Percentiles rank a stretch among this genome's conserved stretches.
Conservation (phyloP, 1,140 invertebrate species). For the Bursaphelenchus mucronatus region DNA sequence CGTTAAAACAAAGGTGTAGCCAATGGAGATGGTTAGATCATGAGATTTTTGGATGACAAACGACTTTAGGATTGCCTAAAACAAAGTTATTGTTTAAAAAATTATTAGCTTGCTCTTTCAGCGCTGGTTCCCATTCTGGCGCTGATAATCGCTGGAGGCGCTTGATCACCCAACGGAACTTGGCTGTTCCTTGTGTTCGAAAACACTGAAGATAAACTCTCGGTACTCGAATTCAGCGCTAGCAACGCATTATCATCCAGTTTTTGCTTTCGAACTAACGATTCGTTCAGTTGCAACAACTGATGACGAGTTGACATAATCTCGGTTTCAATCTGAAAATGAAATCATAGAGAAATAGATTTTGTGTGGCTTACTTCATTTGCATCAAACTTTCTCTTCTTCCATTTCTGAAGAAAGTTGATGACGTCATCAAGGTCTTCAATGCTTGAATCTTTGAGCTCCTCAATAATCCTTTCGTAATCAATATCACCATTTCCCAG, state of each 20-base stretch:
- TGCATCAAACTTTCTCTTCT: conserved; percentile 20
- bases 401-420: conserved; percentile 26
- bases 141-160: background rate
- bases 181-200: conserved; percentile 30
- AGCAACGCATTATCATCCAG: conserved; percentile 23
- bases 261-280: conserved; percentile 36
- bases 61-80: conserved; percentile 33
- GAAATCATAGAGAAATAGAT: background rate
- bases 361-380: conserved; percentile 22
- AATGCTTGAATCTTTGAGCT: conserved; percentile 20
- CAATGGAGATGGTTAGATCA: conserved; percentile 34
- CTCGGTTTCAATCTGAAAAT: conserved; percentile 28
- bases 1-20: conserved; percentile 38
- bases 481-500: conserved; percentile 8
- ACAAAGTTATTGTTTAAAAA: conserved; percentile 1
- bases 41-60: conserved; percentile 32
- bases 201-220: conserved; percentile 43
- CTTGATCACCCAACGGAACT: conserved; percentile 16
- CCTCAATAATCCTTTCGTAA: conserved; percentile 28
- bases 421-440: conserved; percentile 23
- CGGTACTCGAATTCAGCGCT: conserved; percentile 21
- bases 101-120: conserved; percentile 30
- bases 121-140: conserved; percentile 29
- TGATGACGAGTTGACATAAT: conserved; percentile 23
- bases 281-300: conserved; percentile 25